Evolutionary conservation across 2,888 invertebrate species (phyloP).

Genomic region (Xanthia icteritia): DNA sequence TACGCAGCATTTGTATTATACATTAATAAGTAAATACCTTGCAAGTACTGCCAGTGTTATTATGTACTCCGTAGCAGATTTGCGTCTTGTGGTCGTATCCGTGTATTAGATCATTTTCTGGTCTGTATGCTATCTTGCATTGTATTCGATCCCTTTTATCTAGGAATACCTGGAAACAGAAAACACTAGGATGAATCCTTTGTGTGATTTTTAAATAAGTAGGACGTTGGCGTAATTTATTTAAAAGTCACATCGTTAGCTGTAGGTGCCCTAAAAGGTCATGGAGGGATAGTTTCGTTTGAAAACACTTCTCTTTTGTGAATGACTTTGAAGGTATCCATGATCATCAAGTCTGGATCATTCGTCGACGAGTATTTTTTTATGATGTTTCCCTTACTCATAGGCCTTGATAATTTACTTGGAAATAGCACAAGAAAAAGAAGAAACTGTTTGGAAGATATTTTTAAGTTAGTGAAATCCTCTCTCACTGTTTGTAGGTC

Average conservation of each 20-base stretch:
- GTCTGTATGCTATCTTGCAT: constrained; percentile 35
- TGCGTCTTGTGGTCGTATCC: constrained; percentile 48
- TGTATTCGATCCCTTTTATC: background rate
- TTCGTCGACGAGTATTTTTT: background rate
- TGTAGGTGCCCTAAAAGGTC: background rate
- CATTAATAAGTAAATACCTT: constrained; percentile 37
- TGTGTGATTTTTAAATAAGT: background rate
- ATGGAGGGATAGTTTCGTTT: background rate
- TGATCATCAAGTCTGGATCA: background rate
- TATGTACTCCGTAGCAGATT: constrained; percentile 39
- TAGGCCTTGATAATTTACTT: background rate
- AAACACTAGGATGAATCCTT: background rate
- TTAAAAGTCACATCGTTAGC: background rate
- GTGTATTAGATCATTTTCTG: constrained; percentile 26
- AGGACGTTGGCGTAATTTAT: too few species aligned
- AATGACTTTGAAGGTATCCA: background rate
- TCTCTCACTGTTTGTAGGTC: constrained; percentile 29
- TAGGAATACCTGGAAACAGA: constrained; percentile 35
- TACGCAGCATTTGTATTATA: background rate
- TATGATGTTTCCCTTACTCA: too few species aligned
- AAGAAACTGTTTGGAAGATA: background rate
- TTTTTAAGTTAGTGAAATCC: background rate
- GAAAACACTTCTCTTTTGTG: background rate
- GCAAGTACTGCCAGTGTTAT: constrained; percentile 45
- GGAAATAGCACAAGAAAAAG: background rate